A percentile compares a stretch with the other conserved stretches of the same genome.
Evolutionary conservation across 2,113 vertebrate genomes (phyloP).

Genomic region (Lycocorax pyrrhopterus): DNA sequence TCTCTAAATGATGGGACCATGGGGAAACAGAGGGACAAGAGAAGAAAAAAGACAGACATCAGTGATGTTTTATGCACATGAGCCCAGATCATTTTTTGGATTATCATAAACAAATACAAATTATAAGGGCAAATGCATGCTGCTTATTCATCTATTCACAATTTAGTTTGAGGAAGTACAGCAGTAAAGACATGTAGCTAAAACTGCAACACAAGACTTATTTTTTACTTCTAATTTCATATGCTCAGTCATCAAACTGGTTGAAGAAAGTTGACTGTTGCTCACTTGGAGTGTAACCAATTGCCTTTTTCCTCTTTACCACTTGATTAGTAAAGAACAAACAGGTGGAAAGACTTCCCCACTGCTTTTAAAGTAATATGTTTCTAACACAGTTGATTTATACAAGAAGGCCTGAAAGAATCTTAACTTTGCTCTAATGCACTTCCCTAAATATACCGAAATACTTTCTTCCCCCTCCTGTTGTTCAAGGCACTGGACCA

Average conservation of each 20-base stretch:
- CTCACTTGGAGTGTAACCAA: not conserved
- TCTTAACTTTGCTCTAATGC: not conserved
- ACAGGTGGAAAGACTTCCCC: not conserved
- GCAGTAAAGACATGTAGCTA: not conserved
- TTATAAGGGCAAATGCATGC: not conserved
- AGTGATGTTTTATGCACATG: not conserved
- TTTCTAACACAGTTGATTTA: not conserved
- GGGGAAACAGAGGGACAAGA: not conserved
- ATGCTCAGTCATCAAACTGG: not conserved
- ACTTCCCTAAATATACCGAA: not conserved
- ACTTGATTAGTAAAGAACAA: not conserved
- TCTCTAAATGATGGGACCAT: conserved; percentile 72
- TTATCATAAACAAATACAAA: not conserved
- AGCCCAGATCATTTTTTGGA: not conserved
- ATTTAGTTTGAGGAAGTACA: not conserved
- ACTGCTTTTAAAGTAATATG: not conserved
- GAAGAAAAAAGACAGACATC: not conserved
- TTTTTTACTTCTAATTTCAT: not conserved
- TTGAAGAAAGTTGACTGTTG: not conserved
- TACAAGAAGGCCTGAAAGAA: not conserved
- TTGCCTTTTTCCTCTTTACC: not conserved
- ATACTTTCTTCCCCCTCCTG: not conserved
- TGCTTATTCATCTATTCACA: not conserved
- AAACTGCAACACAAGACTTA: not conserved
- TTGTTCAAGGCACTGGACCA: not conserved